Evolutionary conservation across 1,140 invertebrate species (phyloP), one percentile per base, ranked within the genome.

Genomic region (Drosophila nebulosa): DNA sequence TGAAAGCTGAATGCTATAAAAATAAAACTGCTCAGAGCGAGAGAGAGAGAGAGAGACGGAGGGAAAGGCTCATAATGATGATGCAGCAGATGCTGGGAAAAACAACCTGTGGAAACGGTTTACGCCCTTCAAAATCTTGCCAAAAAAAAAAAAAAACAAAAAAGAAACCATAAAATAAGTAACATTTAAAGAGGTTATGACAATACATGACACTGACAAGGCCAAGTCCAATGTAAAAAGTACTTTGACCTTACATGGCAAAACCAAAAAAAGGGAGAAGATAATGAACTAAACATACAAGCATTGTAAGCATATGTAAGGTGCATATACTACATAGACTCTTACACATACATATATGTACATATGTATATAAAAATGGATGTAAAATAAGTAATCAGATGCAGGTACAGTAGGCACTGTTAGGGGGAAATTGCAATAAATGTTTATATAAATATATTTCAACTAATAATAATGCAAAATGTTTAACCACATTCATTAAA

Each of bases 241-340:
- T 86, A 71, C 70, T 81, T 88, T 78, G 72, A 81, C 78, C 83
- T 81, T 80, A 86, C 70, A 66, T 67, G 53, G 61, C 52, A 58
- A 74, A 74, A 52, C 32, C 22, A 55, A 53, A 55, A 53, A 65
- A 69, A 56, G 57, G 67, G 64, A 78, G 64, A 69, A 71, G 71
- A 59, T 51, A 30, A 53, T 51, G 39, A 46, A 46, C 6, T 21
- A 70, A 69, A 74, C 53, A 42, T 36, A 51, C 16, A 10, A 26
- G 21, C 35, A 58, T 16, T 18, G 36, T 3, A 27, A 14, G 53
- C 16, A 36, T 55, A 46, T 30, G 12, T 53, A 46, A 46, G 16
- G 12, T 50, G 22, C n/a, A 16, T 21, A 10, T 26, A 30, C 51
- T 46, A 21, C 39, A 46, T 7, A 9, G 14, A 9, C 14, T 14